Evolutionary conservation across 1,140 invertebrate genomes (phyloP).

Genomic region (Cherax quadricarinatus): DNA sequence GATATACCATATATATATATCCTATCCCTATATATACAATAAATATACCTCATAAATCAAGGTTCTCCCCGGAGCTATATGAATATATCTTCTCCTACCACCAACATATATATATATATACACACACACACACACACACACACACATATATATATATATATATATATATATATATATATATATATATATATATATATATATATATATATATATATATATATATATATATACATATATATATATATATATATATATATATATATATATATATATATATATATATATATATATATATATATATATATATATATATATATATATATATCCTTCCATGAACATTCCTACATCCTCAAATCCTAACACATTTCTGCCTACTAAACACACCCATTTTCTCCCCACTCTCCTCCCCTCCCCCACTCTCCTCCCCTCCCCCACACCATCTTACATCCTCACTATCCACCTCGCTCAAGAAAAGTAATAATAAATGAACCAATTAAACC

Average conservation of each 20-base stretch:
- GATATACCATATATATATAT: conserved; percentile 47
- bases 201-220: conserved; percentile 45
- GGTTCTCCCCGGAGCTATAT: too few relatives aligned
- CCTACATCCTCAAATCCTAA: neutral
- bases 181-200: conserved; percentile 29
- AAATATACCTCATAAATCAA: too few relatives aligned
- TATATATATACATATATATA: conserved; percentile 53
- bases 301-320: conserved; percentile 42
- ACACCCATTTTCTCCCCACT: neutral
- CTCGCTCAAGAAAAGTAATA: too few relatives aligned
- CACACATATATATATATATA: conserved; percentile 38
- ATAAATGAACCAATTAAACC: too few relatives aligned
- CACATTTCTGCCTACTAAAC: conserved; percentile 1
- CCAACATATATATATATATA: conserved; percentile 52
- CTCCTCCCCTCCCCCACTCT: too few relatives aligned
- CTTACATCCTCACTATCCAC: too few relatives aligned
- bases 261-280: neutral
- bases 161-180: conserved; percentile 35
- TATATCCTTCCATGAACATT: neutral
- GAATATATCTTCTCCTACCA: too few relatives aligned
- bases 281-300: neutral
- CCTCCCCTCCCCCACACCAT: too few relatives aligned
- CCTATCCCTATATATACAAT: too few relatives aligned
- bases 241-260: conserved; percentile 40
- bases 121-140: conserved; percentile 33